Evolutionary conservation across 2,888 invertebrate genomes (phyloP).

Genomic region (Corbicula japonica): DNA sequence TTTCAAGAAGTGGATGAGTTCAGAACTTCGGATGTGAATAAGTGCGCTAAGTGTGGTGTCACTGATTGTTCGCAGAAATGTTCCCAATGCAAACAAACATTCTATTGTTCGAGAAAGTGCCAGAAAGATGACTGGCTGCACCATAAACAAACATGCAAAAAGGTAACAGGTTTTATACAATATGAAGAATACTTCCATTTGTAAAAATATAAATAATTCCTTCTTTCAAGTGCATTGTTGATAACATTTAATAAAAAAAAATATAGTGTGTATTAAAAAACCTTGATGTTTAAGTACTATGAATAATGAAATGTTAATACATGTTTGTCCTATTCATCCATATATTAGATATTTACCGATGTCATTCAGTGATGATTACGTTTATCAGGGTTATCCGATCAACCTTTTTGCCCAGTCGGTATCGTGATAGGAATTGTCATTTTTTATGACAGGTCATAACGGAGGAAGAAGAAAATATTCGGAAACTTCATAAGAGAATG

Average conservation of each 20-base stretch:
- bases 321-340: not conserved
- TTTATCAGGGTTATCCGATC: too few relatives aligned
- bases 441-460: not conserved
- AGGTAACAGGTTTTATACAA: not conserved
- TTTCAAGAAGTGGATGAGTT: not conserved
- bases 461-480: slow-evolving; percentile 15
- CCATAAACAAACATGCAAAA: slow-evolving; percentile 18
- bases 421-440: not conserved
- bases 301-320: not conserved
- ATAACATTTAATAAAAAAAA: too few relatives aligned
- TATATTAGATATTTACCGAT: too few relatives aligned
- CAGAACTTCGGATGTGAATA: not conserved
- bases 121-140: slow-evolving; percentile 13
- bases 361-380: too few relatives aligned
- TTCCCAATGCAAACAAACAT: slow-evolving; percentile 3
- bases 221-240: too few relatives aligned
- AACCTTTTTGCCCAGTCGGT: too few relatives aligned
- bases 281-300: not conserved
- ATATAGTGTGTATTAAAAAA: too few relatives aligned
- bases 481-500: not conserved
- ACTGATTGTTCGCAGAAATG: slow-evolving; percentile 6
- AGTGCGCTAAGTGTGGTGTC: slow-evolving; percentile 1
- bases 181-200: too few relatives aligned
- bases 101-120: slow-evolving; percentile 14
- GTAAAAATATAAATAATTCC: too few relatives aligned